phyloP scores from a whole-genome alignment of 1,140 invertebrate genomes.

The Ladona fulva region DNA sequence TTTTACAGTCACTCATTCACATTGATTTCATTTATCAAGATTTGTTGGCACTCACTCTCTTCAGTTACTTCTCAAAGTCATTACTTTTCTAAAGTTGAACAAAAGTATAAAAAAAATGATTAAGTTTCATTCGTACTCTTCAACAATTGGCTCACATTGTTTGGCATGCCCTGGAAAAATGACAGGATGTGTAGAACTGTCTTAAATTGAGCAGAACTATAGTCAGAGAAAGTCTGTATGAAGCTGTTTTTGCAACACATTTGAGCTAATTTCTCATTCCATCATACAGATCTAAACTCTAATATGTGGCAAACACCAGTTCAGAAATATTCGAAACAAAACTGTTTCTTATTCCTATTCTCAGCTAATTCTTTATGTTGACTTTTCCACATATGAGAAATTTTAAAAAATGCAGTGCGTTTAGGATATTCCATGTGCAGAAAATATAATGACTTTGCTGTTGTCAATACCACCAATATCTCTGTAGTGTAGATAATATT shows the following conservation, averaged over 20 bases:
- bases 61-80: neutral
- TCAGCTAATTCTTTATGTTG: neutral
- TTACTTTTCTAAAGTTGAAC: neutral
- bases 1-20: no score
- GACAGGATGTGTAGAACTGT: neutral
- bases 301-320: neutral
- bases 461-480: constrained; percentile 9
- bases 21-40: no score
- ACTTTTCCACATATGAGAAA: neutral
- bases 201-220: neutral
- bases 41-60: no score
- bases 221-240: neutral
- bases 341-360: neutral
- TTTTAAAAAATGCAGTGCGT: constrained; percentile 7
- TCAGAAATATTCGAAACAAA: neutral
- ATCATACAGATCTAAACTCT: neutral
- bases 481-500: neutral
- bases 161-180: neutral
- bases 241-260: neutral
- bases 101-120: neutral
- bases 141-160: neutral
- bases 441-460: constrained; percentile 10
- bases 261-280: neutral
- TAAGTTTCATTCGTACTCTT: neutral
- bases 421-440: neutral